Base-by-base conservation (phyloP, 2,888 invertebrate genomes). In the Autographa pulchrina region DNA sequence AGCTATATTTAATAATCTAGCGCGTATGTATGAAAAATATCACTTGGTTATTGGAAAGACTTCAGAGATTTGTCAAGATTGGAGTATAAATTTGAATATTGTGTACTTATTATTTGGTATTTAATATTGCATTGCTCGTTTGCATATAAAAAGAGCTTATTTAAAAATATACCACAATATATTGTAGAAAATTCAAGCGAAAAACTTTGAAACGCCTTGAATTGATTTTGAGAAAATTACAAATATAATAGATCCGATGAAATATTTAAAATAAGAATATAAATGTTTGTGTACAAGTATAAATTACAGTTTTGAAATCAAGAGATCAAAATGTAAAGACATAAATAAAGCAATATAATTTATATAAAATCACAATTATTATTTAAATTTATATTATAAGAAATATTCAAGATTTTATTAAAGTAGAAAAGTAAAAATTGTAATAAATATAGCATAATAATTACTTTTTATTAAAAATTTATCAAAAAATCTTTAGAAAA, bases 11-110 rank as follows among this genome's bases (percentile, higher is more conserved):
- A 87, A 88, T 87, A 91, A 89, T 88, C 88, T 92, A 91, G 88
- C 65, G 82, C 84, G 83, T 84, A 88, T 85, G 84, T 89, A 90
- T 86, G 86, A 90, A 93, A 85, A 93, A 94, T 93, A 94, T 94
- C 93, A 93, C 93, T 92, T 90, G 90, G 87, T 90, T 90, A 89
- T 89, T 89, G 91, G 91, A 93, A 92, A 93, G 90, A 92, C 91
- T 84, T 72, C 31, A 59, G 62, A 76, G 41, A 64, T 56, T 48
- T 62, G 74, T 67, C 63, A 68, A 76, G 76, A 80, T 82, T 83
- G 71, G 74, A 78, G 80, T 77, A 75, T 58, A 71, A 75, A 43
- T 43, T 65, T 66, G 20, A 65, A 48, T 66, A 58, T 63, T 65
- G 65, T 75, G 67, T 82, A 72, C 68, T 74, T 72, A 75, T 69